Base-by-base conservation (phyloP, 2,888 invertebrate species). In the Dryobota labecula region DNA sequence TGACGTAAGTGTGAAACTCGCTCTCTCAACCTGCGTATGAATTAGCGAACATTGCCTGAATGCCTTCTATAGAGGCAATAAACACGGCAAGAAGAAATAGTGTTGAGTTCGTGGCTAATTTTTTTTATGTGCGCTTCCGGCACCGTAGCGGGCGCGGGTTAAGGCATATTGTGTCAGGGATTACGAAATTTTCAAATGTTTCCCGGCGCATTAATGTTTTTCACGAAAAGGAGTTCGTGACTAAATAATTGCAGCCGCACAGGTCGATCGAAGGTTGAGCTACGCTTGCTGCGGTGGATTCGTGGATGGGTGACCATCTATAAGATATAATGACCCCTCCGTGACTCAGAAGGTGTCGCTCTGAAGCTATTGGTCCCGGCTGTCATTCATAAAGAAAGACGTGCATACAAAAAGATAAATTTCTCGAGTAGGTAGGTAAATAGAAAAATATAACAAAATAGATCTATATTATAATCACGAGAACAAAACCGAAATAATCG, bases 1-100 rank as follows among this genome's bases (percentile, higher is more conserved):
- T 92, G 89, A 90, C 90, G 91, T 91, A 93, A 94, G 94, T 95
- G 94, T 91, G 94, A 94, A 95, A 94, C 91, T 93, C 88, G 92
- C 94, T 91, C 94, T 92, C 93, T 94, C 90, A 84, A 91, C 89
- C 87, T 89, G 80, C 78, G 80, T 82, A 82, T 88, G 89, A 89
- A 89, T 89, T 80, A 84, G 78, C 82, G 82, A 86, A 88, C 85
- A 93, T 90, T 92, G 91, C 91, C 92, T 94, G 92, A 94, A 95
- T 94, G 88, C 93, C 90, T 91, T 90, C 89, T 92, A 91, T 91
- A 91, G 90, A 91, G 94, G 92, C 88, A 94, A 94, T 94, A 92
- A 94, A 89, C 90, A 87, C 84, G 82, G 84, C 80, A 86, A 89
- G 86, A 84, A 89, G 88, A 89, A 80, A 85, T 78, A 85, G 87